Evolutionary conservation across 2,888 invertebrate species (phyloP).

Genomic region (Eupsilia transversa): DNA sequence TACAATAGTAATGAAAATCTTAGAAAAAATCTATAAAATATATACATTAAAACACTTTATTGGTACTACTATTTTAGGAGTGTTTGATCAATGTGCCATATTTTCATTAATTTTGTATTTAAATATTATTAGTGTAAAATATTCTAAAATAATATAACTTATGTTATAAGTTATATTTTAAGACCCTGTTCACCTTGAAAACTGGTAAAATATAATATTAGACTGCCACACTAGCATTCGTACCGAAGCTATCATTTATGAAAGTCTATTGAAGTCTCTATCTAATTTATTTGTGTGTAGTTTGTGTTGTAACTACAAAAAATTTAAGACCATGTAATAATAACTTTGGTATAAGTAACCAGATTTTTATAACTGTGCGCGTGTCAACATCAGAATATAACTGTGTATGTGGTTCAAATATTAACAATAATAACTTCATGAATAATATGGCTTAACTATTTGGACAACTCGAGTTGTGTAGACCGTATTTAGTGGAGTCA

Average conservation of each 20-base stretch:
- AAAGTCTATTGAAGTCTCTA: neutral
- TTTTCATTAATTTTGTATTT: neutral
- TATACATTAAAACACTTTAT: neutral
- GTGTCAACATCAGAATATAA: too few species aligned
- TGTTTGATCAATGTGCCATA: neutral
- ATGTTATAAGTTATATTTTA: neutral
- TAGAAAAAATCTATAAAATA: neutral
- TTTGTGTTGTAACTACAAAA: too few species aligned
- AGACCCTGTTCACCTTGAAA: neutral
- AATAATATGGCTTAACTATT: too few species aligned
- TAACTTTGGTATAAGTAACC: too few species aligned
- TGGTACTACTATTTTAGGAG: neutral
- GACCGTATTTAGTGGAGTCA: too few species aligned
- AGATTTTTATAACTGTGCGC: too few species aligned
- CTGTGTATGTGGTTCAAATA: too few species aligned
- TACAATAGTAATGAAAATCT: neutral
- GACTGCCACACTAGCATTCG: neutral
- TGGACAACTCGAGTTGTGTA: too few species aligned
- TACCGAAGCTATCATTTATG: neutral
- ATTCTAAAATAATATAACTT: neutral
- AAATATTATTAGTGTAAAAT: neutral
- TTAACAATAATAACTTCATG: too few species aligned
- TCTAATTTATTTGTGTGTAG: too few species aligned
- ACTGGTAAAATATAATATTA: neutral
- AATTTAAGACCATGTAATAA: too few species aligned